Evolutionary conservation across 2,888 invertebrate genomes (phyloP).

Genomic region (Gastracanthus pulcherrimus): DNA sequence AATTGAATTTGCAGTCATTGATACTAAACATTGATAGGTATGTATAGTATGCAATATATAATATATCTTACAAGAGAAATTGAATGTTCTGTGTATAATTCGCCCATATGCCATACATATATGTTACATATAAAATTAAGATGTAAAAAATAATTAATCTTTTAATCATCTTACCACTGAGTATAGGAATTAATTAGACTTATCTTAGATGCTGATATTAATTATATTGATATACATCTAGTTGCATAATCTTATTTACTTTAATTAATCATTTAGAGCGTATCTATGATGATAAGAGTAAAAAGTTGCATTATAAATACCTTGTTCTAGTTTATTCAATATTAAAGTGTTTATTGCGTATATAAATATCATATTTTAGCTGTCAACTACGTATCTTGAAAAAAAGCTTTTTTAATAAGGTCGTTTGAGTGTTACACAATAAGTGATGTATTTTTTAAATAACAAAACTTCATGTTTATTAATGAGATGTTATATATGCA

Average conservation of each 20-base stretch:
- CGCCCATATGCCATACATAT: too few relatives aligned
- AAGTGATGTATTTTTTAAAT: not conserved
- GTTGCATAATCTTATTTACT: constrained; percentile 12
- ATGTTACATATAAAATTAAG: not conserved
- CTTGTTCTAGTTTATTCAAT: constrained; percentile 6
- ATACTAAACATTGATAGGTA: not conserved
- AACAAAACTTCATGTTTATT: not conserved
- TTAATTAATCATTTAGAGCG: constrained; percentile 20
- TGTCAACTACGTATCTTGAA: not conserved
- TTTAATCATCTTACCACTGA: not conserved
- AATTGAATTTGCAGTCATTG: not conserved
- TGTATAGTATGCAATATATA: not conserved
- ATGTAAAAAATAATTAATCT: not conserved
- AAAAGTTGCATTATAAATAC: constrained; percentile 10
- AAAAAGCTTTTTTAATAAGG: not conserved
- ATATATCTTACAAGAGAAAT: not conserved
- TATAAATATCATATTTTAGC: not conserved
- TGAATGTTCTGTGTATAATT: not conserved
- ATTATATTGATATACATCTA: not conserved
- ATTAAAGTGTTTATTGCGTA: not conserved
- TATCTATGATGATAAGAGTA: not conserved
- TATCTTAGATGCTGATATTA: not conserved
- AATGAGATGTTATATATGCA: not conserved
- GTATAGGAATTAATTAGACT: not conserved
- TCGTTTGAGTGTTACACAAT: not conserved